A percentile compares a stretch with the other conserved stretches of the same genome.
Evolutionary conservation across 2,888 invertebrate species (phyloP).

Genomic region (Colletes collaris): DNA sequence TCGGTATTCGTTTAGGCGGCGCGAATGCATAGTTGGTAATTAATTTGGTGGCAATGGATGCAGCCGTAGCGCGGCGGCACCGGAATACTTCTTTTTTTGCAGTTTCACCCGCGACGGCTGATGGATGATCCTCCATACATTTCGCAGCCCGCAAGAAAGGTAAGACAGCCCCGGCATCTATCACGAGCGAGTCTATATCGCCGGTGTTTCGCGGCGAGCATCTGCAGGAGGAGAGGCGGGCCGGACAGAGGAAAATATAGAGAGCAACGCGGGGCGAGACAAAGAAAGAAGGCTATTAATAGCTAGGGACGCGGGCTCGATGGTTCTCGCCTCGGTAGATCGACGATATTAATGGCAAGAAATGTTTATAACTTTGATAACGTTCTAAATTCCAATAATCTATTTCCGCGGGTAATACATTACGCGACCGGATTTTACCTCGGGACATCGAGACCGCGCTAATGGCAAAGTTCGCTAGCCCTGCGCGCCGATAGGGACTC

Average conservation of each 20-base stretch:
- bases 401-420: slow-evolving; percentile 69
- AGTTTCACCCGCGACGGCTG: slow-evolving; percentile 65
- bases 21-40: slow-evolving; percentile 49
- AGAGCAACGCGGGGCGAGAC: slow-evolving; percentile 15
- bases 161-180: slow-evolving; percentile 72
- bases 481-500: slow-evolving; percentile 32
- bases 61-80: slow-evolving; percentile 20
- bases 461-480: slow-evolving; percentile 67
- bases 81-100: slow-evolving; percentile 43
- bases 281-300: slow-evolving; percentile 59
- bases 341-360: slow-evolving; percentile 60
- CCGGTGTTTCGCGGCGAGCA: slow-evolving; percentile 37
- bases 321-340: slow-evolving; percentile 42
- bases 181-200: slow-evolving; percentile 69
- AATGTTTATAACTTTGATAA: slow-evolving; percentile 71
- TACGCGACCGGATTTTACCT: slow-evolving; percentile 60
- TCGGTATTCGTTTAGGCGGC: slow-evolving; percentile 40
- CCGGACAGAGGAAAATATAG: slow-evolving; percentile 24
- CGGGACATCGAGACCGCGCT: slow-evolving; percentile 41
- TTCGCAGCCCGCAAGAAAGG: slow-evolving; percentile 70
- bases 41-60: slow-evolving; percentile 63
- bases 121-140: slow-evolving; percentile 72
- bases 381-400: slow-evolving; percentile 63
- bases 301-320: slow-evolving; percentile 40
- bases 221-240: slow-evolving; percentile 27